phyloP scores from a whole-genome alignment of 1,140 invertebrate genomes.

The Stegodyphus dumicola region DNA sequence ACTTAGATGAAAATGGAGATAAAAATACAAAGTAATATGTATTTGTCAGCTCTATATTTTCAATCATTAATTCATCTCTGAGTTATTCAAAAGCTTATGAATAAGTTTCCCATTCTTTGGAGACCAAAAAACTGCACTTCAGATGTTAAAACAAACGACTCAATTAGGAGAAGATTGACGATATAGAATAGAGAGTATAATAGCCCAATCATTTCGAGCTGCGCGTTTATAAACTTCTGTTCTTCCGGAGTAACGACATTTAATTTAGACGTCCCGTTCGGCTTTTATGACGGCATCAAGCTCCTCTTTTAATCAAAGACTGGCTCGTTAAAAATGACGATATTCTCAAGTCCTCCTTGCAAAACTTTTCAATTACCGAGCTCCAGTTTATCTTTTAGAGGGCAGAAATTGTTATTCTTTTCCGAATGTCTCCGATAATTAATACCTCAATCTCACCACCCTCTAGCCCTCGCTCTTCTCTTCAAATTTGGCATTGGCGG shows the following conservation, averaged over 20 bases:
- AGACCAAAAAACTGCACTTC: too few species aligned
- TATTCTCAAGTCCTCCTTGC: slow-evolving; percentile 1
- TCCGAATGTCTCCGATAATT: slow-evolving; percentile 57
- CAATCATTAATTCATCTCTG: too few species aligned
- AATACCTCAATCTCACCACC: slow-evolving; percentile 21
- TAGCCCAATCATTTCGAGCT: slow-evolving; percentile 27
- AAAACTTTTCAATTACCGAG: slow-evolving; percentile 57
- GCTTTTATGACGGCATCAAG: slow-evolving; percentile 59
- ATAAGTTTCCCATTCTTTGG: too few species aligned
- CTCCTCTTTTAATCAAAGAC: slow-evolving; percentile 52
- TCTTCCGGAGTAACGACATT: slow-evolving; percentile 51
- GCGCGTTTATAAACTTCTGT: slow-evolving; percentile 34
- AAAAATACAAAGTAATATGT: too few species aligned
- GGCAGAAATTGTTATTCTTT: slow-evolving; percentile 49
- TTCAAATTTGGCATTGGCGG: slow-evolving; percentile 22
- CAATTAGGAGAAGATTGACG: slow-evolving; percentile 51
- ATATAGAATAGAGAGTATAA: slow-evolving; percentile 36
- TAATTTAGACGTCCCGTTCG: slow-evolving; percentile 49
- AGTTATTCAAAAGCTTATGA: too few species aligned
- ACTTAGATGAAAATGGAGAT: too few species aligned
- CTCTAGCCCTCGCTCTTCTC: background rate
- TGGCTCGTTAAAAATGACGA: slow-evolving; percentile 59
- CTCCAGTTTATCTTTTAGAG: slow-evolving; percentile 49
- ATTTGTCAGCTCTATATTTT: too few species aligned
- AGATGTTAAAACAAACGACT: slow-evolving; percentile 38